Evolutionary conservation across 2,888 invertebrate species (phyloP), one percentile per base, ranked within the genome.

Genomic region (Synanthedon andrenaeformis): DNA sequence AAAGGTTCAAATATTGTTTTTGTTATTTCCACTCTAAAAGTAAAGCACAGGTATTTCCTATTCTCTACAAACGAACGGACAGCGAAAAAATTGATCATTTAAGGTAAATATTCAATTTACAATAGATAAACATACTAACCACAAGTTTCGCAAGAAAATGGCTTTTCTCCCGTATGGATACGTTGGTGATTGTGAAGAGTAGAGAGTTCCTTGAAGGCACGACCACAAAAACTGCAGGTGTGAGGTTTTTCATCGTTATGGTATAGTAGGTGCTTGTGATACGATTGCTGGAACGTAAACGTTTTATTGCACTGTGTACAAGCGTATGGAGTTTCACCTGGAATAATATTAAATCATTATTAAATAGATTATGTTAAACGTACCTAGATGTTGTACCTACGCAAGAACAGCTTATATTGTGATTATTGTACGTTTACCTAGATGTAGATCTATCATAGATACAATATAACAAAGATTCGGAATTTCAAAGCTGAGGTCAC

Each of bases 271-370:
- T 96, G 96, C 72, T 96, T 96, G 75, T 95, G 95, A 76, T 94
- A 95, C 0, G 95, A 95, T 68, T 96, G 96, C 81, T 96, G 96
- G 81, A 96, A 96, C 52, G 95, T 95, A 77, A 96, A 96, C 11
- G 93, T 93, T 74, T 95, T 94, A 60, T 92, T 92, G 72, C 96
- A 96, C 62, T 93, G 91, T 51, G 89, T 88, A 69, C 96, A 96
- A 19, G 92, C 92, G 70, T 96, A 96, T 0, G 96, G 96, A 89
- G 94, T 95, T 89, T 96, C 96, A 56, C 96, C 95, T 91, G 88
- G 66, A 88, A 85, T 57, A 53, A 52, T 53, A 55, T 59, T n/a
- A 14, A 41, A 53, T 42, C 57, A 53, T 52, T 53, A 55, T 59
- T n/a, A 14, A 41, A 53, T 42, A 45, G 2, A 6, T 35, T 35